Evolutionary conservation across 2,113 vertebrate genomes (phyloP).

Genomic region (Pangasianodon gigas): DNA sequence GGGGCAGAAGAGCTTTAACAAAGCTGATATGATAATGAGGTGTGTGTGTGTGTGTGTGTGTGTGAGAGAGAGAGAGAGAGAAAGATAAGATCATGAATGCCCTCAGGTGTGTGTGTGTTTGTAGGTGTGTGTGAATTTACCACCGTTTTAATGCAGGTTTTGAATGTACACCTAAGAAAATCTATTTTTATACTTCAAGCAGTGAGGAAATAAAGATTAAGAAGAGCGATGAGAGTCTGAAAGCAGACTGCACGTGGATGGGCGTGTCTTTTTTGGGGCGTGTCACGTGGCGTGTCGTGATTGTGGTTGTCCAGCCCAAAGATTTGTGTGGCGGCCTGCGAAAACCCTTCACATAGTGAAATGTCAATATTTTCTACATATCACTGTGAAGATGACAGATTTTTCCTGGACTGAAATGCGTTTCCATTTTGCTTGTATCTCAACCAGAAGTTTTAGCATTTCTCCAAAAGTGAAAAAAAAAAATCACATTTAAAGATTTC

Average conservation of each 20-base stretch:
- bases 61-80: not conserved
- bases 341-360: not conserved
- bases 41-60: constrained; percentile 20
- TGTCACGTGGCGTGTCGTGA: not conserved
- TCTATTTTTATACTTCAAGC: not conserved
- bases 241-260: not conserved
- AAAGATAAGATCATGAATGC: not conserved
- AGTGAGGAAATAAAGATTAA: not conserved
- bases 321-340: not conserved
- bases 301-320: not conserved
- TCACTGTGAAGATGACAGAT: too few species aligned
- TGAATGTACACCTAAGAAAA: not conserved
- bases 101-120: not conserved
- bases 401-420: too few species aligned
- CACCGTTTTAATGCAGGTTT: not conserved
- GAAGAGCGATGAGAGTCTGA: not conserved
- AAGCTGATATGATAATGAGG: not conserved
- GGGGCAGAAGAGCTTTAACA: constrained; percentile 46
- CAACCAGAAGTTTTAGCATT: not conserved
- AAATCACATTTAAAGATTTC: too few species aligned
- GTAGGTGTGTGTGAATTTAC: not conserved
- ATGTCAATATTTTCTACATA: not conserved
- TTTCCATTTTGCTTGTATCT: not conserved
- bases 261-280: not conserved
- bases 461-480: too few species aligned